Conservation (phyloP, 2,797 vertebrate species). For the Scolopax rusticola region DNA sequence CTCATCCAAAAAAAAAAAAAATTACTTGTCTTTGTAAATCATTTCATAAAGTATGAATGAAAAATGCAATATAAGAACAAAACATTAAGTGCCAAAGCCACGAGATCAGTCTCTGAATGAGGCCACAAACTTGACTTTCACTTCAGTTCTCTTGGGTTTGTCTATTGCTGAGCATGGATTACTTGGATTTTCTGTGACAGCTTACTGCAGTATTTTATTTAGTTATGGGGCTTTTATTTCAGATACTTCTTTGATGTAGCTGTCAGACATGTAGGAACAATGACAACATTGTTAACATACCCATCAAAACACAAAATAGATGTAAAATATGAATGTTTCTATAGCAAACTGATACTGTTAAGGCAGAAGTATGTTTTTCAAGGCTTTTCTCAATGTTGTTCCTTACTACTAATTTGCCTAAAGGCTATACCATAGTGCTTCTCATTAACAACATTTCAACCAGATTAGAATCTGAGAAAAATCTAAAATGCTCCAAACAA, state of each 20-base stretch:
- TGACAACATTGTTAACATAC: background rate
- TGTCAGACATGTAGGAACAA: background rate
- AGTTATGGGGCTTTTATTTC: background rate
- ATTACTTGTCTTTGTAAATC: background rate
- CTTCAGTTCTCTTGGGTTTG: background rate
- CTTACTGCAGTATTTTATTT: background rate
- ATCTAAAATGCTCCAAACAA: background rate
- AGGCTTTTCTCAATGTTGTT: background rate
- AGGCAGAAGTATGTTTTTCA: background rate
- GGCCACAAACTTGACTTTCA: background rate
- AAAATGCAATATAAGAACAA: background rate
- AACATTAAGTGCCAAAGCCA: background rate
- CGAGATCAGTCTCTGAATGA: background rate
- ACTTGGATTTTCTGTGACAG: background rate
- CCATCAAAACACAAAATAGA: background rate
- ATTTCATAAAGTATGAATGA: slow-evolving; percentile 28
- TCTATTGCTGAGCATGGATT: background rate
- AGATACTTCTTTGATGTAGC: background rate
- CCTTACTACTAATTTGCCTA: background rate
- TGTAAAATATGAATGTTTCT: background rate
- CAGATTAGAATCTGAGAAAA: background rate
- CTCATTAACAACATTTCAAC: background rate
- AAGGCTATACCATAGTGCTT: background rate
- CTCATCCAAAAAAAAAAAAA: background rate
- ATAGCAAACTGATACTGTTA: background rate